Conservation (phyloP, 2,797 vertebrate species). For the Lates japonicus region DNA sequence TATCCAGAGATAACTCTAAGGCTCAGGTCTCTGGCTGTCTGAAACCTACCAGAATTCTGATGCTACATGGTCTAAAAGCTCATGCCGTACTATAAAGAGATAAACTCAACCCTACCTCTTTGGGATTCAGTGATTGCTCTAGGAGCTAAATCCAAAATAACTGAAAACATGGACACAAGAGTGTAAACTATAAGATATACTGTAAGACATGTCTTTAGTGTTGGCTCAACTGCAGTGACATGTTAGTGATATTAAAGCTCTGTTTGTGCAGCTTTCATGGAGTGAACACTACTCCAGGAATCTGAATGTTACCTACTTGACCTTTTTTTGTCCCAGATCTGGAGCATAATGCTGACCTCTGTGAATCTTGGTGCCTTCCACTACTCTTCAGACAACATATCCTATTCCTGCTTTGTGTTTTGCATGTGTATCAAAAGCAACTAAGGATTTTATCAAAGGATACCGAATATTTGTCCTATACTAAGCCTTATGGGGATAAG, state of each 20-base stretch:
- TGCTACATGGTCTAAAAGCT: neutral
- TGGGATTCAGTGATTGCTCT: neutral
- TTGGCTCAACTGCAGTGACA: neutral
- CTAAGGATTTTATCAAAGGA: neutral
- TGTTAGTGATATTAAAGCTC: neutral
- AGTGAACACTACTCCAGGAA: neutral
- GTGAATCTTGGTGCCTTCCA: neutral
- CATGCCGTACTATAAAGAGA: no score
- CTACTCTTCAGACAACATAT: neutral
- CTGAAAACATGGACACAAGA: neutral
- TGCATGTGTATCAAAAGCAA: neutral
- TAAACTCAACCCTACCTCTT: no score
- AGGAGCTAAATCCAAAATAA: neutral
- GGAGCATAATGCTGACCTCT: neutral
- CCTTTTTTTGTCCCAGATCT: neutral
- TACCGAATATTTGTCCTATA: slow-evolving; percentile 12
- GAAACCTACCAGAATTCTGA: slow-evolving; percentile 10
- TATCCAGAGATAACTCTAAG: slow-evolving; percentile 24
- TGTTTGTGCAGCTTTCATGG: neutral
- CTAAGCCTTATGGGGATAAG: neutral
- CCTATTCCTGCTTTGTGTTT: neutral
- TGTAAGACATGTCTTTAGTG: neutral
- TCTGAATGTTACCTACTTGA: slow-evolving; percentile 4
- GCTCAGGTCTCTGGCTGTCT: neutral
- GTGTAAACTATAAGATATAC: no score